Evolutionary conservation across 2,888 invertebrate genomes (phyloP), one percentile per base, ranked within the genome.

Genomic region (Alviniconcha strummeri): DNA sequence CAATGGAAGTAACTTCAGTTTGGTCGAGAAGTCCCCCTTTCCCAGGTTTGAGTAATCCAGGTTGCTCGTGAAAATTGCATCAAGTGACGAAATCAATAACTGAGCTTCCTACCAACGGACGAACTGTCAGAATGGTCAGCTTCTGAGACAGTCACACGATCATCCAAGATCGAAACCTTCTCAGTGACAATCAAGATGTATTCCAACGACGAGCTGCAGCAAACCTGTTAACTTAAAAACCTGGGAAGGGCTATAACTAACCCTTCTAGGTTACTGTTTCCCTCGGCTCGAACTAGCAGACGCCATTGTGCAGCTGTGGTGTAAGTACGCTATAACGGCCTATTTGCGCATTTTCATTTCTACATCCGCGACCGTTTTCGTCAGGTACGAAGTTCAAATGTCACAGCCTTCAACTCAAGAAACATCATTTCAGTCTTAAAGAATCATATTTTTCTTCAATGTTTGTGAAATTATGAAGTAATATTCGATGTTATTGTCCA

Each of bases 211-310:
- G 77, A 55, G 69, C 19, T 77, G 82, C 82, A 79, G 79, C 79
- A 82, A 82, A 82, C 82, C 82, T 82, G 82, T 82, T 82, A 67
- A 82, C 82, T 55, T 76, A 52, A 60, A 55, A 82, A 82, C 82
- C 82, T 77, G 82, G 77, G 77, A 82, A 77, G 82, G 82, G 82
- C 82, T 82, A 60, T 78, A 82, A 82, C 67, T 55, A 67, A 56
- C 76, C 82, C 74, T 77, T 54, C 15, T 52, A 0, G 69, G 69
- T 74, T 82, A 82, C 77, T 69, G 82, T 5, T 82, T 55, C 5
- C 55, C 76, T 74, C 76, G 19, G 54, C 19, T 60, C 19, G 56
- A 69, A 9, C 56, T 82, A 76, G 55, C 77, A 82, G 82, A 82
- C 82, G 82, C 82, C 82, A 82, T 82, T 82, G 67, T 82, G 69